Percentiles rank a stretch among this genome's conserved stretches.
Conservation (phyloP, 2,113 vertebrate genomes). For the Strix aluco region DNA sequence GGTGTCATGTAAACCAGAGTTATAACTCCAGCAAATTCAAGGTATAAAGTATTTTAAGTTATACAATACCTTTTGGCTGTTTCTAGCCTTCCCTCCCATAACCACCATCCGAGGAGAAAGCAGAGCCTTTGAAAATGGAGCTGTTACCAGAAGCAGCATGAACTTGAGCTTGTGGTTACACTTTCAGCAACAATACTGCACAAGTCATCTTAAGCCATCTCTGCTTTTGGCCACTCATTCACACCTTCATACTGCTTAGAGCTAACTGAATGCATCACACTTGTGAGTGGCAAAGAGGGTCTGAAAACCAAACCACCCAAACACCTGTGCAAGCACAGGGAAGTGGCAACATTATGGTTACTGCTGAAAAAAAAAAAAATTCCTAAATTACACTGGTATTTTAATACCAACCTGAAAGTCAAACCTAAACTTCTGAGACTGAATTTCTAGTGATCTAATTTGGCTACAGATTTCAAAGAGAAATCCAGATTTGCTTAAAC, state of each 20-base stretch:
- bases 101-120: background rate
- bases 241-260: background rate
- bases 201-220: background rate
- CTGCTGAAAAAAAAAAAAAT: background rate
- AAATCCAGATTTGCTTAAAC: background rate
- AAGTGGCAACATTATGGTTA: background rate
- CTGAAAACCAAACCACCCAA: background rate
- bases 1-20: background rate
- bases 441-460: background rate
- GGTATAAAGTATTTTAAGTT: background rate
- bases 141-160: background rate
- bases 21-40: background rate
- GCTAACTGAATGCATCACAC: rapidly evolving
- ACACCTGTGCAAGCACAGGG: background rate
- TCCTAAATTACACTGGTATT: background rate
- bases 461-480: background rate
- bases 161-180: background rate
- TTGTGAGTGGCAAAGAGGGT: background rate
- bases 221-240: background rate
- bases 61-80: background rate
- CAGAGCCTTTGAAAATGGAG: background rate
- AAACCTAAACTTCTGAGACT: background rate
- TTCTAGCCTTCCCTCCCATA: background rate
- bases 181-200: background rate
- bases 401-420: background rate